Evolutionary conservation across 2,113 vertebrate species (phyloP).

Genomic region (Lophotis ruficrista): DNA sequence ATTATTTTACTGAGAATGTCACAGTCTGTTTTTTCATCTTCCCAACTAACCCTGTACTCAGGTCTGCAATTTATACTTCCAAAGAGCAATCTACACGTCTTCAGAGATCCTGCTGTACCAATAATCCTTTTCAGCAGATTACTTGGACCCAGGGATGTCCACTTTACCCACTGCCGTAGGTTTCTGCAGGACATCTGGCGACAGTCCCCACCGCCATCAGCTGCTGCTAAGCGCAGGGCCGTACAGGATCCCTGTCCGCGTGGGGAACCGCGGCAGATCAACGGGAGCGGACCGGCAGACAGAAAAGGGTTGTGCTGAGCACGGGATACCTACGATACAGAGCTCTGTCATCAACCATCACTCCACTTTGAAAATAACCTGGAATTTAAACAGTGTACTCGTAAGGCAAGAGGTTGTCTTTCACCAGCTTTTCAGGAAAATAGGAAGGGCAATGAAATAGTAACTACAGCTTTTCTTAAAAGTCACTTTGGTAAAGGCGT

Average conservation of each 20-base stretch:
- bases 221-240: not conserved
- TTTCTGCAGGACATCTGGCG: not conserved
- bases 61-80: not conserved
- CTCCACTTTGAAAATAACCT: not conserved
- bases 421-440: not conserved
- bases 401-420: not conserved
- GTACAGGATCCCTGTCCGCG: not conserved
- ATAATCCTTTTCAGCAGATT: not conserved
- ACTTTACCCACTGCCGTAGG: not conserved
- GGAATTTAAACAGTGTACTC: not conserved
- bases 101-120: not conserved
- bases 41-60: not conserved
- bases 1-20: not conserved
- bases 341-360: not conserved
- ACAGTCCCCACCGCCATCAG: not conserved
- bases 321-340: accelerated
- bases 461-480: not conserved
- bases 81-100: not conserved
- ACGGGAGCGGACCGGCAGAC: not conserved
- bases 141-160: not conserved
- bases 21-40: not conserved
- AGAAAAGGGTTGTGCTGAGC: not conserved
- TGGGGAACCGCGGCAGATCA: not conserved
- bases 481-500: not conserved
- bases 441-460: not conserved